Percentiles rank a stretch among this genome's conserved stretches.
These are phyloP conservation scores for Gopherus evgoodei DNA, from an alignment of 2,113 vertebrate species.

Conservation along the genomic window DNA sequence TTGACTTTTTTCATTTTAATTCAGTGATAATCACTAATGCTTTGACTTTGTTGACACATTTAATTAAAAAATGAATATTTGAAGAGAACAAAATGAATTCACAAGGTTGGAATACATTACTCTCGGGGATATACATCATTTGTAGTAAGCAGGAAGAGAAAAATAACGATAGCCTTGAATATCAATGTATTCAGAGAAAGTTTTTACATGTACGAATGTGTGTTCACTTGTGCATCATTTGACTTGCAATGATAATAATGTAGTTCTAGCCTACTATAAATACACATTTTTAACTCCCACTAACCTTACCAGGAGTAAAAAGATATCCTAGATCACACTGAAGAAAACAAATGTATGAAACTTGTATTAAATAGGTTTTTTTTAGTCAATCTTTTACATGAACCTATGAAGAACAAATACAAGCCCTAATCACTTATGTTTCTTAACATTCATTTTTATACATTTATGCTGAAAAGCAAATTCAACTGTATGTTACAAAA, in stretches of 20 bases:
- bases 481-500: neutral
- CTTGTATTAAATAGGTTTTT: neutral
- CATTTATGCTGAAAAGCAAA: neutral
- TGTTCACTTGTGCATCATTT: neutral
- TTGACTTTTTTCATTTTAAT: neutral
- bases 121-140: neutral
- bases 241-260: neutral
- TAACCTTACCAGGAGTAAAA: neutral
- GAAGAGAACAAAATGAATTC: neutral
- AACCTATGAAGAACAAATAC: neutral
- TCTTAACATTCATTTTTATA: neutral
- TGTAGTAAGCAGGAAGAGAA: conserved; percentile 9
- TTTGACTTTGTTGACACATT: neutral
- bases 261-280: neutral
- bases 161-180: neutral
- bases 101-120: neutral
- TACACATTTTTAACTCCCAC: neutral
- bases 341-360: neutral
- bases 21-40: neutral
- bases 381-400: neutral
- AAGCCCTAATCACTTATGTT: neutral
- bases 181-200: conserved; percentile 3
- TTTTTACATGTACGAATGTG: neutral
- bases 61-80: neutral
- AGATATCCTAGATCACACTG: neutral